These are phyloP conservation scores for Antidorcas marsupialis DNA, from an alignment of 2,113 vertebrate species.

Conservation along the genomic window DNA sequence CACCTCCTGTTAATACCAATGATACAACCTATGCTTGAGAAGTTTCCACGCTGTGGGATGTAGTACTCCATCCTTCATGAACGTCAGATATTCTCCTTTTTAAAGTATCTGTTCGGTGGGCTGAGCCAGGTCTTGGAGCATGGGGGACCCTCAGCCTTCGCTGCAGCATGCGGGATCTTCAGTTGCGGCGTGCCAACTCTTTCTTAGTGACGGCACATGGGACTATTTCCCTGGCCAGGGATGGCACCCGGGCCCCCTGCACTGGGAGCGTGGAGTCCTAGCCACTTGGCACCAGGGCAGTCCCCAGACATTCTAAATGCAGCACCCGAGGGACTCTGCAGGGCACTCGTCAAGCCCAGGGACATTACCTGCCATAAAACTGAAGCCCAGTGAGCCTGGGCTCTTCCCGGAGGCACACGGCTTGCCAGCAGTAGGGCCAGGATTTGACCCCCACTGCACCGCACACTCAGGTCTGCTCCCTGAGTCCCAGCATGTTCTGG, in stretches of 20 bases:
- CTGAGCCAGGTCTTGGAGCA: neutral
- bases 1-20: neutral
- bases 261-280: neutral
- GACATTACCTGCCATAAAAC: neutral
- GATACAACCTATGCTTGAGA: neutral
- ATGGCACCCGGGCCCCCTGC: neutral
- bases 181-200: neutral
- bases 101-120: neutral
- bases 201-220: neutral
- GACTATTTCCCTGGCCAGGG: neutral
- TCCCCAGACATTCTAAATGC: neutral
- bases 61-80: rapidly evolving
- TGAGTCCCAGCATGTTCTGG: neutral
- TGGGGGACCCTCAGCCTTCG: neutral
- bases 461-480: neutral
- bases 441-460: rapidly evolving
- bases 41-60: no score
- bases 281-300: neutral
- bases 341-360: neutral
- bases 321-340: no score
- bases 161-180: neutral
- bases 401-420: neutral
- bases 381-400: neutral
- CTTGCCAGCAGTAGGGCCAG: neutral
- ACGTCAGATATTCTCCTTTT: neutral